These are phyloP conservation scores for Pipistrellus nathusii DNA, from an alignment of 2,797 vertebrate genomes.

Conservation along the genomic window DNA sequence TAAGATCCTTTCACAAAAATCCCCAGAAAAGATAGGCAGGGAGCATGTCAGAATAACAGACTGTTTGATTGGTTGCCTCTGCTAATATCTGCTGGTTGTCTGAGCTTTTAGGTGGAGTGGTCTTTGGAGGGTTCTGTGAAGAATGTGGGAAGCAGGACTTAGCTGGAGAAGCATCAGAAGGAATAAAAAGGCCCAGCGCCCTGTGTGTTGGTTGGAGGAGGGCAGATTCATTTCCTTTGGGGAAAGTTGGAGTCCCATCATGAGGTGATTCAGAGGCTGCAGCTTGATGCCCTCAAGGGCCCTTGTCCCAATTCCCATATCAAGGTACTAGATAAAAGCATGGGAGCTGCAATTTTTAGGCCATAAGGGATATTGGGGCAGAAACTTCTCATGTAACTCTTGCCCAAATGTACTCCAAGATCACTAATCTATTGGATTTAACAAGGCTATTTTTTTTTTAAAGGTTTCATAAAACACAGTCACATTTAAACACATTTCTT, in stretches of 20 bases:
- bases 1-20: not conserved
- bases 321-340: not conserved
- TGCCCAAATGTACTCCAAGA: not conserved
- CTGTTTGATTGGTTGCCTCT: not conserved
- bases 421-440: not conserved
- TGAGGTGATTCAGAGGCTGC: not conserved
- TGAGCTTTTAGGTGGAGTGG: not conserved
- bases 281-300: not conserved
- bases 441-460: not conserved
- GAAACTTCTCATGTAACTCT: not conserved
- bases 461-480: not conserved
- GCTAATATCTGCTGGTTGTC: not conserved
- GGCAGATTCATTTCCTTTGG: not conserved
- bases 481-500: not conserved
- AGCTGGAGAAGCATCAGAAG: not conserved
- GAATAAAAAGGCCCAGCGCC: not conserved
- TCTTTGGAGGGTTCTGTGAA: not conserved
- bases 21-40: not conserved
- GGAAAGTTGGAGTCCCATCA: not conserved
- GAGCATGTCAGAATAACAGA: not conserved
- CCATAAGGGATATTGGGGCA: not conserved
- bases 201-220: not conserved
- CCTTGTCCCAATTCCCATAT: not conserved
- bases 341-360: not conserved
- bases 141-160: not conserved